These are phyloP conservation scores for Apistogramma diplotaenia DNA, from an alignment of 2,113 vertebrate genomes.

Conservation along the genomic window DNA sequence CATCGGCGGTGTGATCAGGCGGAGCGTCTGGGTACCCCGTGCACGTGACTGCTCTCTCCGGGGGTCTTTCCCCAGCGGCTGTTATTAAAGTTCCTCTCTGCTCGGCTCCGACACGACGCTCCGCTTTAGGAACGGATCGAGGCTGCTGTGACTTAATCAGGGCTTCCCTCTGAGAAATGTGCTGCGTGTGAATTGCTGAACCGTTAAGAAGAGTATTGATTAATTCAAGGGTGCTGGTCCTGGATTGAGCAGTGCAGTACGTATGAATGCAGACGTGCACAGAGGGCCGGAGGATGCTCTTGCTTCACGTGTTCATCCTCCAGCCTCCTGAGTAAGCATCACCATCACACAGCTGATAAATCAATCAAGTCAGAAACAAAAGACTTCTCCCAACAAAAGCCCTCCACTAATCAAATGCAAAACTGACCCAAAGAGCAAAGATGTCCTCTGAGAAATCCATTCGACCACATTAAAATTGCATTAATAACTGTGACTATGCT, in stretches of 20 bases:
- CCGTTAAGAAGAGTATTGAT: conserved; percentile 45
- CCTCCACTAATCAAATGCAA: conserved; percentile 27
- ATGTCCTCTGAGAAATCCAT: conserved; percentile 56
- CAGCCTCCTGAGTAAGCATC: background rate
- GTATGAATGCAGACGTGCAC: background rate
- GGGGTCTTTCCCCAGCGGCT: conserved; percentile 36
- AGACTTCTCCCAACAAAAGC: background rate
- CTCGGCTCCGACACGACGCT: conserved; percentile 26
- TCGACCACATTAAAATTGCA: background rate
- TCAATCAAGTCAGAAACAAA: conserved; percentile 36
- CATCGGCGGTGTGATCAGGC: background rate
- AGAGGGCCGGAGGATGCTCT: background rate
- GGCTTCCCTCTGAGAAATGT: conserved; percentile 64
- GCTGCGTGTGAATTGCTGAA: background rate
- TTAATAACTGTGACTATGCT: conserved; percentile 28
- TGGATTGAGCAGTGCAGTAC: background rate
- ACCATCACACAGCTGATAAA: conserved; percentile 3
- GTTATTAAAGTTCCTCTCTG: conserved; percentile 24
- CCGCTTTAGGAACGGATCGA: conserved; percentile 45
- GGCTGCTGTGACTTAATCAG: conserved; percentile 67
- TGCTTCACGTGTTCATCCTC: background rate
- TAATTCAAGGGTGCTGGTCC: conserved; percentile 31
- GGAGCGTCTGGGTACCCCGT: background rate
- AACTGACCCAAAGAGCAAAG: conserved; percentile 22
- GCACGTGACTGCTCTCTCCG: conserved; percentile 43